Conservation (phyloP, 2,797 vertebrate genomes). For the Geotrypetes seraphini region DNA sequence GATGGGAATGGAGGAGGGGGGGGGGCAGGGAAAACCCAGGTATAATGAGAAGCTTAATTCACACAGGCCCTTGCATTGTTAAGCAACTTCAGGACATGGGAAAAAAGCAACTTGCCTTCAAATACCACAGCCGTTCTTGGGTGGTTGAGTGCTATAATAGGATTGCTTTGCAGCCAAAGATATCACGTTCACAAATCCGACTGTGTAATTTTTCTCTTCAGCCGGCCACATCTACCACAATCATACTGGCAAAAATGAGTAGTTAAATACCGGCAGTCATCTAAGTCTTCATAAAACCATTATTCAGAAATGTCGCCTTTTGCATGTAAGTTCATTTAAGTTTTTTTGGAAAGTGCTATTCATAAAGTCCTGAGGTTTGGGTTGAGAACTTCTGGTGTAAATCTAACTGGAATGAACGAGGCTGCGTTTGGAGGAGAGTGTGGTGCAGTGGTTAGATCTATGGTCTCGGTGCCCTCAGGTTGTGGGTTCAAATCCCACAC, state of each 20-base stretch:
- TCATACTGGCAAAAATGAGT: constrained; percentile 64
- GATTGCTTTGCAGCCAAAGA: constrained; percentile 50
- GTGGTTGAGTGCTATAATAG: constrained; percentile 56
- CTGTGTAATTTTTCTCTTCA: constrained; percentile 58
- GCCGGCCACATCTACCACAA: constrained; percentile 59
- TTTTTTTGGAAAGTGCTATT: constrained; percentile 24
- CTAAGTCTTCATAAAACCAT: no score
- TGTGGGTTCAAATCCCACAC: no score
- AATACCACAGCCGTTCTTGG: constrained; percentile 60
- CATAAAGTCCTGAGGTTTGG: constrained; percentile 29
- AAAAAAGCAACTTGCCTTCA: constrained; percentile 53
- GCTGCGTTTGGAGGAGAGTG: no score
- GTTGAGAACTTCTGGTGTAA: no score
- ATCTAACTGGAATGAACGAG: no score
- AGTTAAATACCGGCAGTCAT: constrained; percentile 47
- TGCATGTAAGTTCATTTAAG: no score
- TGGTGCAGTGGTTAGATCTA: no score
- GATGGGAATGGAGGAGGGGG: constrained; percentile 11
- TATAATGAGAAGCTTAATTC: constrained; percentile 28
- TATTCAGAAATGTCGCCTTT: constrained; percentile 25
- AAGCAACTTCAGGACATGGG: constrained; percentile 43
- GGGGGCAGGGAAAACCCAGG: constrained; percentile 31
- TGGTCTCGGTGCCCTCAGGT: no score
- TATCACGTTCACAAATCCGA: constrained; percentile 60
- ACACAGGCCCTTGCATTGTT: constrained; percentile 26